Evolutionary conservation across 2,888 invertebrate species (phyloP), one percentile per base, ranked within the genome.

Genomic region (Spodoptera picta): DNA sequence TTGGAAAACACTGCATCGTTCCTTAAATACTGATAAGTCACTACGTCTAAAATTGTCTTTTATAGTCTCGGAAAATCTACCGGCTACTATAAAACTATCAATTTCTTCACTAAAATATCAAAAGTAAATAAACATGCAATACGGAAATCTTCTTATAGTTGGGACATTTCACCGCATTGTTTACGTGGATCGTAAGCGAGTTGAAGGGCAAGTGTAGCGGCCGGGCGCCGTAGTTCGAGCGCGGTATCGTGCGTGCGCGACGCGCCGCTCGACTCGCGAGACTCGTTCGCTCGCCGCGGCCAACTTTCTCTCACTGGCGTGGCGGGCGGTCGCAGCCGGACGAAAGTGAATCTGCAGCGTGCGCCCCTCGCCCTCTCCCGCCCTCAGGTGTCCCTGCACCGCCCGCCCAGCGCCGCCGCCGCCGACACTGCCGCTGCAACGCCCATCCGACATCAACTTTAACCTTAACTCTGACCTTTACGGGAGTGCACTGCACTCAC

Each of bases 241-340:
- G 90, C 88, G 72, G 90, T 87, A 82, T 82, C 84, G 86, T 87
- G 88, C 91, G 90, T 90, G 90, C 87, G 87, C 85, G 92, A 86
- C 90, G 87, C 89, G 90, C 90, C 90, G 91, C 92, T 89, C 87
- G 85, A 87, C 87, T 85, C 90, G 92, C 93, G 93, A 88, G 90
- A 93, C 89, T 92, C 92, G 94, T 94, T 93, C 94, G 93, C 91
- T 92, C 94, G 89, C 88, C 90, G 90, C 95, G 94, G 88, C 91
- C 90, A 92, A 94, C 95, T 95, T 95, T 95, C 95, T 94, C 95
- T 93, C 90, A 95, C 95, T 95, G 95, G 92, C 93, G 90, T 89
- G 90, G 90, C 91, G 88, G 87, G 88, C 90, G 90, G 85, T 84
- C 88, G 92, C 89, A 88, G 90, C 85, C 91, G 90, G 91, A 93